Conservation (phyloP, 2,113 vertebrate genomes). For the Nanger granti region DNA sequence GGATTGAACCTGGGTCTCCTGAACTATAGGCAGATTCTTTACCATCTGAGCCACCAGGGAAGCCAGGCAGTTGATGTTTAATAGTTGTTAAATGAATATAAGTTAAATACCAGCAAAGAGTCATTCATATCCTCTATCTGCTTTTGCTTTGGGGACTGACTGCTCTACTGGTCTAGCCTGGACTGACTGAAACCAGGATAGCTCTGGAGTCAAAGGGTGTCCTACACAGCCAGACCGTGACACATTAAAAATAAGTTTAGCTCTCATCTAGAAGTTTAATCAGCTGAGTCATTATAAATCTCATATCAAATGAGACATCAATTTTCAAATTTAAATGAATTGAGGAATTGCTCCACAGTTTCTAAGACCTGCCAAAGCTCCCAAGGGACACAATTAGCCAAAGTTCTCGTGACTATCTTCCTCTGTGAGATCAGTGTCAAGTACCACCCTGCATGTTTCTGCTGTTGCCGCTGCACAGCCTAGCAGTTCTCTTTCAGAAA, state of each 20-base stretch:
- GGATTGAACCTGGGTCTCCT: background rate
- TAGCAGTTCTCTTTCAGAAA: background rate
- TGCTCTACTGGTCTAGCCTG: background rate
- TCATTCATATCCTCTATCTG: background rate
- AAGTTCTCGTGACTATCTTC: background rate
- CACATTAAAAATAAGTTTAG: background rate
- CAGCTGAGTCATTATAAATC: background rate
- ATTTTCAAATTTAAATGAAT: background rate
- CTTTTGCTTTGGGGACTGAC: background rate
- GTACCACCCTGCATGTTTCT: background rate
- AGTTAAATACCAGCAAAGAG: background rate
- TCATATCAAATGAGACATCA: background rate
- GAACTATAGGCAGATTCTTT: background rate
- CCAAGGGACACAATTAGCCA: background rate
- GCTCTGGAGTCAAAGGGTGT: background rate
- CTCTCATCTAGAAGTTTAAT: background rate
- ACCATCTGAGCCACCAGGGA: background rate
- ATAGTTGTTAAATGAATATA: background rate
- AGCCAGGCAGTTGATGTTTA: background rate
- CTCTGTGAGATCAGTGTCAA: background rate
- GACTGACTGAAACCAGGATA: background rate
- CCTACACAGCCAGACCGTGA: background rate
- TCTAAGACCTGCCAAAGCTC: background rate
- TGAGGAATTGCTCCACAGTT: background rate
- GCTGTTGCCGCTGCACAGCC: no score